Percentiles rank a stretch among this genome's conserved stretches.
phyloP scores from a whole-genome alignment of 2,888 invertebrate genomes.

The Nymphalis c-album region DNA sequence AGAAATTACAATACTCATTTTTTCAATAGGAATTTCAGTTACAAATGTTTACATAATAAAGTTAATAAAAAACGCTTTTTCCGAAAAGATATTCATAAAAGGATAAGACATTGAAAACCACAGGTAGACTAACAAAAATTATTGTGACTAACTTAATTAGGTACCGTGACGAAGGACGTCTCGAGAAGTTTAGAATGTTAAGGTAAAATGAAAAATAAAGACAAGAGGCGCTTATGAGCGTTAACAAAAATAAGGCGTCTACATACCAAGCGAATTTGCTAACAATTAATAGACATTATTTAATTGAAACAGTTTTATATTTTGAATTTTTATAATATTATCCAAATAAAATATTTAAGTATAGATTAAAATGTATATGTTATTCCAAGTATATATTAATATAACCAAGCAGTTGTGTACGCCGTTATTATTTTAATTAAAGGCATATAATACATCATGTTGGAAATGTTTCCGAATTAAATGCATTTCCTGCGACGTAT shows the following conservation, averaged over 20 bases:
- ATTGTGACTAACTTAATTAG: conserved; percentile 54
- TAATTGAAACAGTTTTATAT: too few relatives aligned
- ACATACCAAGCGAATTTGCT: not conserved
- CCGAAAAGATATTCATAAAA: not conserved
- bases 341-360: too few relatives aligned
- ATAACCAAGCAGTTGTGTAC: too few relatives aligned
- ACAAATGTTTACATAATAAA: not conserved
- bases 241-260: conserved; percentile 1
- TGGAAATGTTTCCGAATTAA: too few relatives aligned
- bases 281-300: not conserved
- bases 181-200: conserved; percentile 38
- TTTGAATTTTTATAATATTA: too few relatives aligned
- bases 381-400: too few relatives aligned
- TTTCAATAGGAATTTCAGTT: not conserved
- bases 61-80: not conserved
- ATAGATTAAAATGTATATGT: too few relatives aligned
- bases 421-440: too few relatives aligned
- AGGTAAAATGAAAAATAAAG: conserved; percentile 45
- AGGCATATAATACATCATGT: too few relatives aligned
- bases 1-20: too few relatives aligned
- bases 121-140: conserved; percentile 3
- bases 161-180: conserved; percentile 55
- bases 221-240: conserved; percentile 57
- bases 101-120: not conserved
- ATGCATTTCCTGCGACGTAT: too few relatives aligned